Evolutionary conservation across 2,888 invertebrate species (phyloP).

Genomic region (Lithophane leautieri): DNA sequence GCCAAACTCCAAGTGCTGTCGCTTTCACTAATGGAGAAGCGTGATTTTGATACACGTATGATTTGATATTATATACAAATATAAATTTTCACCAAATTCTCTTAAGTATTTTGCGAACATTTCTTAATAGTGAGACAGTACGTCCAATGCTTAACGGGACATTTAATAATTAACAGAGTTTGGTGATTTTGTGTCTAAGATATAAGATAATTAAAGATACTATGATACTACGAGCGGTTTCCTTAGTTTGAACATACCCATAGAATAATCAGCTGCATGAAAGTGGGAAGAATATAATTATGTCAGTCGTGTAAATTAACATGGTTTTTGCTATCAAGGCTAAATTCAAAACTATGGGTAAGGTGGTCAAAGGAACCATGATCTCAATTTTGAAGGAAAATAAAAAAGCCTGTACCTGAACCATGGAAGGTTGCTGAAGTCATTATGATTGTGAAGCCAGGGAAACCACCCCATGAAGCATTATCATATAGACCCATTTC

Average conservation of each 20-base stretch:
- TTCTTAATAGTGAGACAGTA: neutral
- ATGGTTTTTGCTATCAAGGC: neutral
- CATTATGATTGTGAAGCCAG: too few species aligned
- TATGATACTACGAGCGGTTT: neutral
- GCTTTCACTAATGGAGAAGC: constrained; percentile 14
- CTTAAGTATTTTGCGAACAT: too few species aligned
- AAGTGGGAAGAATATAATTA: neutral
- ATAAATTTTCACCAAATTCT: neutral
- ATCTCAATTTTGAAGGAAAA: neutral
- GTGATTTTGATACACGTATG: neutral
- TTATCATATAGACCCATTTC: too few species aligned
- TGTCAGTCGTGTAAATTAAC: neutral
- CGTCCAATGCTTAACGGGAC: neutral
- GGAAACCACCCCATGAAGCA: too few species aligned
- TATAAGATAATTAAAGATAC: too few species aligned
- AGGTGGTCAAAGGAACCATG: neutral
- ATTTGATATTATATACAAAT: neutral
- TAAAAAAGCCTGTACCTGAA: too few species aligned
- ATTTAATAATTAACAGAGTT: neutral
- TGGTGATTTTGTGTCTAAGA: neutral
- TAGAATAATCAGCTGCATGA: neutral
- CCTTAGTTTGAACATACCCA: neutral
- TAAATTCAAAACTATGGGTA: neutral
- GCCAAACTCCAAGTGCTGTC: neutral
- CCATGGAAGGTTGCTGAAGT: too few species aligned